Base-by-base conservation (phyloP, 1,140 invertebrate genomes). In the Drosophila athabasca region DNA sequence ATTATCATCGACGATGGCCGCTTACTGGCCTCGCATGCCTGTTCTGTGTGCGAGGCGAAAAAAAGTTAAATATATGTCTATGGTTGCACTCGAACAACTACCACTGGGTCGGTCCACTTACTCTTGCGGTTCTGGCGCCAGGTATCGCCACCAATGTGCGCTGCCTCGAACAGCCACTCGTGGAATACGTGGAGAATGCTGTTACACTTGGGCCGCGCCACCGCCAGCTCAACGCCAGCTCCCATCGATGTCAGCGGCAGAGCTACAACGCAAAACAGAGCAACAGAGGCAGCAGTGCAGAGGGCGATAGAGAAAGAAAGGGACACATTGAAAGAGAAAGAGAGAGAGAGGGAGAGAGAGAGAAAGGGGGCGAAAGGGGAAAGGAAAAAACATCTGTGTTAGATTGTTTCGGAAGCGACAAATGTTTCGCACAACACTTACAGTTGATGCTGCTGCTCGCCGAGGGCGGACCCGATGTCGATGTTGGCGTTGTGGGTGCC, bases 181-280 rank as follows among this genome's bases (percentile, higher is more conserved):
- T 98, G 98, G 93, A 99, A 99, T 59, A 99, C 92, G 93, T 99
- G 97, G 29, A 99, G 93, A 92, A 99, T 96, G 79, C 97, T 99
- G 85, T 97, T 97, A 70, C 97, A 98, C 84, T 97, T 97, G 8
- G 98, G 97, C 58, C 97, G 94, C 22, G 94, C 93, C 31, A 94
- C 93, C n/a, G 96, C 95, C 62, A 96, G 92, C 5, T 95, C 94
- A 57, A 94, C 94, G 76, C 94, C 94, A 52, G 93, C 91, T 39
- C 92, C 92, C 55, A 94, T 93, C 64, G 92, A 94, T 49, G 88
- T 87, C 59, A 91, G 55, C 45, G 90, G 88, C 65, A 92, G 55
- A 59, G 91, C 90, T 92, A 50, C 7, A 39, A 13, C 35, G 35
- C 35, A 39, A 39, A 45, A 39, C 22, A 31, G 15, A 35, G 24